phyloP scores from a whole-genome alignment of 2,797 vertebrate genomes.

The Pteropus rufus region DNA sequence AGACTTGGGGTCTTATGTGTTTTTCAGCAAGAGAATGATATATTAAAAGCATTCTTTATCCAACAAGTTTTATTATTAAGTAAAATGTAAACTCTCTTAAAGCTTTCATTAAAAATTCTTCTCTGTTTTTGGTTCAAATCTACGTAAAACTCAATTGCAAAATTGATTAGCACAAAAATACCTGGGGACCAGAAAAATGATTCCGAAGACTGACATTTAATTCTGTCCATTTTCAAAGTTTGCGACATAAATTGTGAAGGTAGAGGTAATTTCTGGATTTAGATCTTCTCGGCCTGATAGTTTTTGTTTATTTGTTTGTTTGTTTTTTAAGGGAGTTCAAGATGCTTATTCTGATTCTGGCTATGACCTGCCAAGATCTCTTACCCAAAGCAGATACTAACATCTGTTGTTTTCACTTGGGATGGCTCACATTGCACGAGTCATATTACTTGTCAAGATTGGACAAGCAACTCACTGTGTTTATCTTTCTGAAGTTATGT shows the following conservation, averaged over 20 bases:
- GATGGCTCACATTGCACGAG: not conserved
- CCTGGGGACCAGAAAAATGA: not conserved
- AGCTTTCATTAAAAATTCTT: conserved; percentile 22
- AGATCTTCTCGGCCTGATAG: not conserved
- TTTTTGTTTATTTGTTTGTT: not conserved
- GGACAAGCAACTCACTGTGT: conserved; percentile 45
- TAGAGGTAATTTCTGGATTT: not conserved
- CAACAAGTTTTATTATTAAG: not conserved
- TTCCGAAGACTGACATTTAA: conserved; percentile 24
- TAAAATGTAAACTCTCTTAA: not conserved
- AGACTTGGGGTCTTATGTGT: not conserved
- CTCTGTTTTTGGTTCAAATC: not conserved
- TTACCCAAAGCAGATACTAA: conserved; percentile 25
- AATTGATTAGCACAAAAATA: not conserved
- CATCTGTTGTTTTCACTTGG: conserved; percentile 55
- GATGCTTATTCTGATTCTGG: conserved; percentile 27
- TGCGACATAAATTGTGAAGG: conserved; percentile 8
- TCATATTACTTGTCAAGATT: conserved; percentile 60
- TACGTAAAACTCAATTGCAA: conserved; percentile 11
- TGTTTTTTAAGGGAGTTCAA: not conserved
- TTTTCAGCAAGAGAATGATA: not conserved
- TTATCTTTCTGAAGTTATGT: conserved; percentile 54
- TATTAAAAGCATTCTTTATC: not conserved
- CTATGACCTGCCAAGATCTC: not conserved
- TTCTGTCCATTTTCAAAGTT: not conserved